Conservation (phyloP, 2,888 invertebrate species). For the Acanthosepion lycidas region DNA sequence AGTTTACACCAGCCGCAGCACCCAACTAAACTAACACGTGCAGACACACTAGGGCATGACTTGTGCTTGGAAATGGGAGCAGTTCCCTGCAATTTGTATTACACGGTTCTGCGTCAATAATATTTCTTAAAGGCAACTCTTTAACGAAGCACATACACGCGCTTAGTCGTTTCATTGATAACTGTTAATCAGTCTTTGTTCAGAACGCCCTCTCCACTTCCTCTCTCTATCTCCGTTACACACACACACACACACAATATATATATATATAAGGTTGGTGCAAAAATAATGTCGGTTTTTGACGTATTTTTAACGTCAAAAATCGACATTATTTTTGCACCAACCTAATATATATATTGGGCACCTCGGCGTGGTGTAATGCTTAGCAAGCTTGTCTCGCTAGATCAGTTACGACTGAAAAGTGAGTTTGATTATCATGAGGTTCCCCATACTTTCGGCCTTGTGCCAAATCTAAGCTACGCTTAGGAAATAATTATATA, state of each 20-base stretch:
- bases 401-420: too few relatives aligned
- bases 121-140: neutral
- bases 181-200: neutral
- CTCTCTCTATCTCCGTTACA: neutral
- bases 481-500: too few relatives aligned
- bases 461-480: too few relatives aligned
- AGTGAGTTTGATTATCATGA: too few relatives aligned
- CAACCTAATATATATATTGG: too few relatives aligned
- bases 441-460: too few relatives aligned
- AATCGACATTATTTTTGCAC: too few relatives aligned
- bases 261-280: neutral
- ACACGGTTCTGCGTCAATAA: neutral
- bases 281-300: too few relatives aligned
- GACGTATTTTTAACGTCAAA: too few relatives aligned
- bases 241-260: neutral
- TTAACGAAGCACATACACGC: neutral
- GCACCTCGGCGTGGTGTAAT: too few relatives aligned
- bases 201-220: neutral
- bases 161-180: neutral
- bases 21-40: neutral
- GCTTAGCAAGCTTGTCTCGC: too few relatives aligned
- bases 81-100: neutral
- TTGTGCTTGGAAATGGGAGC: neutral
- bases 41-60: neutral
- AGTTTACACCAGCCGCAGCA: neutral